Percentiles rank a stretch among this genome's conserved stretches.
These are phyloP conservation scores for Lophotis ruficrista DNA, from an alignment of 2,113 vertebrate genomes.

Conservation along the genomic window DNA sequence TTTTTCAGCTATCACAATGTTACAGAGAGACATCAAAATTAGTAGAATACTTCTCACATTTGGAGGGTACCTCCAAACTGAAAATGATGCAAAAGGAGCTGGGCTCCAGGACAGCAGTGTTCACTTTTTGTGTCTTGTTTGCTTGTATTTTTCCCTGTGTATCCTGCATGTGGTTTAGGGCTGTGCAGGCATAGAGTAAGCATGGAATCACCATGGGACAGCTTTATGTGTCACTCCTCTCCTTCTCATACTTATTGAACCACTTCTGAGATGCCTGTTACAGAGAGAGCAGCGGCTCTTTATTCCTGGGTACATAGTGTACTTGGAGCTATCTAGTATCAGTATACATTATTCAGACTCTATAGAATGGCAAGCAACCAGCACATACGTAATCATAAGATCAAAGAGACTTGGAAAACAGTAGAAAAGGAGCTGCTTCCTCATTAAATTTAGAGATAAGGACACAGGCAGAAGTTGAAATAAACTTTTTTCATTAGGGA, in stretches of 20 bases:
- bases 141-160: neutral
- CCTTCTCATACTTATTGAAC: neutral
- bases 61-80: neutral
- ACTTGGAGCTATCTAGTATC: neutral
- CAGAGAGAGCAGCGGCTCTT: neutral
- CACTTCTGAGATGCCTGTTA: neutral
- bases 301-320: neutral
- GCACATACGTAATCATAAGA: neutral
- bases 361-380: neutral
- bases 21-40: neutral
- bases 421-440: neutral
- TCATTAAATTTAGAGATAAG: slow-evolving; percentile 15
- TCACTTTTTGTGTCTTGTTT: neutral
- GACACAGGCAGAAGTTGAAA: slow-evolving; percentile 1
- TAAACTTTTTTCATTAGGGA: neutral
- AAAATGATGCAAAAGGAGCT: neutral
- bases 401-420: slow-evolving; percentile 34
- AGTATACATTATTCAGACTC: neutral
- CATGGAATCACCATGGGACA: neutral
- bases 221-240: neutral
- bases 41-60: neutral
- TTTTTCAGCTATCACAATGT: neutral
- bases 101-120: neutral
- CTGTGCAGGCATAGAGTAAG: neutral
- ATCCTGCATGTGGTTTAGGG: neutral